phyloP scores from a whole-genome alignment of 2,797 vertebrate genomes.

The Girardinus metallicus region DNA sequence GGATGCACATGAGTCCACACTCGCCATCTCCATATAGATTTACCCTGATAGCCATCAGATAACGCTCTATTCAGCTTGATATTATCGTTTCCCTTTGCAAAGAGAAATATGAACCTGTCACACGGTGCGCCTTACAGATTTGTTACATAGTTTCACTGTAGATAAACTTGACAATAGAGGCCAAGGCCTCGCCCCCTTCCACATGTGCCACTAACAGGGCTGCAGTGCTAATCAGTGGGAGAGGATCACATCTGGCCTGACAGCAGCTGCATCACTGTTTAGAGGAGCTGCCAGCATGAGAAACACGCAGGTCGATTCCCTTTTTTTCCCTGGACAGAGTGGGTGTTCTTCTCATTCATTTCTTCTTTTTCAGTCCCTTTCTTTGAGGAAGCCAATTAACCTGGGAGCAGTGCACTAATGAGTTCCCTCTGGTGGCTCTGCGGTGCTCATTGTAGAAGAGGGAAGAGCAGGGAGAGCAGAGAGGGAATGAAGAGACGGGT shows the following conservation, averaged over 20 bases:
- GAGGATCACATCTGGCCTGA: slow-evolving; percentile 77
- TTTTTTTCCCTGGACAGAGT: slow-evolving; percentile 75
- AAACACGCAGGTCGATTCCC: slow-evolving; percentile 81
- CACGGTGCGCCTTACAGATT: slow-evolving; percentile 68
- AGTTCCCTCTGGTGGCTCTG: slow-evolving; percentile 90
- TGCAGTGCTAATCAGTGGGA: slow-evolving; percentile 70
- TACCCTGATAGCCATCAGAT: slow-evolving; percentile 68
- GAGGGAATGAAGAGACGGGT: slow-evolving; percentile 61
- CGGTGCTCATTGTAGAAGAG: slow-evolving; percentile 82
- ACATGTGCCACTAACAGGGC: slow-evolving; percentile 60
- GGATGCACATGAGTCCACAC: slow-evolving; percentile 16
- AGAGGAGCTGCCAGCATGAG: slow-evolving; percentile 76
- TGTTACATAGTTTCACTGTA: slow-evolving; percentile 72
- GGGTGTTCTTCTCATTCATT: slow-evolving; percentile 79
- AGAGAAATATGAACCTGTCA: slow-evolving; percentile 78
- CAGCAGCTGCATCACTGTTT: slow-evolving; percentile 82
- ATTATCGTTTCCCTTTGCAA: slow-evolving; percentile 72
- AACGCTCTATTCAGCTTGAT: slow-evolving; percentile 73
- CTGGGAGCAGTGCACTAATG: slow-evolving; percentile 89
- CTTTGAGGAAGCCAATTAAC: slow-evolving; percentile 89
- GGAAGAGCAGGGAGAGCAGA: slow-evolving; percentile 59
- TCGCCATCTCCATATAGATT: slow-evolving; percentile 56
- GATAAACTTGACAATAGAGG: slow-evolving; percentile 77
- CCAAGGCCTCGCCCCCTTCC: slow-evolving; percentile 56
- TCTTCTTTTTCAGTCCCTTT: slow-evolving; percentile 76